A percentile compares a stretch with the other conserved stretches of the same genome.
Conservation (phyloP, 2,797 vertebrate genomes). For the Gobio occitaniae region DNA sequence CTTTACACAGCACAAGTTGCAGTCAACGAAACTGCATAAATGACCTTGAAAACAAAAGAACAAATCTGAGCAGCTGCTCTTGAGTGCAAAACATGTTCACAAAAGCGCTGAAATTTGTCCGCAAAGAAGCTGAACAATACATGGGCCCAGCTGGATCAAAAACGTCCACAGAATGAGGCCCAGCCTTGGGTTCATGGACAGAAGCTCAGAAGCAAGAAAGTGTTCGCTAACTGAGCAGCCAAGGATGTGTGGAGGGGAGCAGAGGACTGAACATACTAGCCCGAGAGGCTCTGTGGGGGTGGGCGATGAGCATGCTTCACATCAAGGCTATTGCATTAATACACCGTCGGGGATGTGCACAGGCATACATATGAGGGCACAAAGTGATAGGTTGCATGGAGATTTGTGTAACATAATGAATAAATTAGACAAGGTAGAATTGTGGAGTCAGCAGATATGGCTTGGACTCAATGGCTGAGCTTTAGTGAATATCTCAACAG, state of each 20-base stretch:
- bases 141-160: slow-evolving; percentile 9
- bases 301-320: slow-evolving; percentile 35
- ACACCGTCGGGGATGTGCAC: slow-evolving; percentile 31
- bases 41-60: not conserved
- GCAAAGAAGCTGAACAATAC: slow-evolving; percentile 17
- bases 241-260: slow-evolving; percentile 24
- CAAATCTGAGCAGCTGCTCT: not conserved
- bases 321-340: slow-evolving; percentile 54
- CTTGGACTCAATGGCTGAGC: slow-evolving; percentile 1
- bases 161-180: not conserved
- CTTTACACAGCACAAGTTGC: not conserved
- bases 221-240: not conserved
- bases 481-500: slow-evolving; percentile 19
- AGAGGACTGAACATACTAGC: not conserved
- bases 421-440: slow-evolving; percentile 34
- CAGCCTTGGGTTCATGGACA: slow-evolving; percentile 22
- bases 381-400: slow-evolving; percentile 23
- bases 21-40: not conserved
- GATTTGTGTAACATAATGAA: slow-evolving; percentile 40
- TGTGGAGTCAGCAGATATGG: slow-evolving; percentile 48
- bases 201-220: slow-evolving; percentile 33
- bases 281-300: slow-evolving; percentile 30
- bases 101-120: not conserved
- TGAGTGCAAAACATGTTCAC: not conserved
- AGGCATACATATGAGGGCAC: slow-evolving; percentile 44